Evolutionary conservation across 2,888 invertebrate genomes (phyloP).

Genomic region (Eilema sororculum): DNA sequence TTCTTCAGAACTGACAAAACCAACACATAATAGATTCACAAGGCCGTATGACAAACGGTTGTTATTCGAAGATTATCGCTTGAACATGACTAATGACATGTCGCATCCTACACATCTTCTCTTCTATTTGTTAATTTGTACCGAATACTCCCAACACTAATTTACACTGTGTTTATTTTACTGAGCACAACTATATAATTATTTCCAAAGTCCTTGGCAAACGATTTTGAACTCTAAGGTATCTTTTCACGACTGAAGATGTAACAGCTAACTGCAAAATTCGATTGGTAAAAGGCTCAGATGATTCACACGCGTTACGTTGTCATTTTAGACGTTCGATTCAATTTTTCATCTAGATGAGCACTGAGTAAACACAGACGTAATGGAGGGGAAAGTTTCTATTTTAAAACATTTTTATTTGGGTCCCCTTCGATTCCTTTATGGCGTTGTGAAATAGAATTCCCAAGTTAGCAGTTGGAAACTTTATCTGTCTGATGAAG

Average conservation of each 20-base stretch:
- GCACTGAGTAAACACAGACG: slow-evolving; percentile 72
- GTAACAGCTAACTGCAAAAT: background rate
- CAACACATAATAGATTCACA: slow-evolving; percentile 55
- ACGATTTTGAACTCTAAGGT: slow-evolving; percentile 19
- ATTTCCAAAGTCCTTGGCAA: slow-evolving; percentile 19
- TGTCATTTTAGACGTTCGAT: slow-evolving; percentile 81
- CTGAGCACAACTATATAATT: slow-evolving; percentile 55
- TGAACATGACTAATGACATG: slow-evolving; percentile 83
- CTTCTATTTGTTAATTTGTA: slow-evolving; percentile 80
- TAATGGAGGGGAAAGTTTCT: slow-evolving; percentile 66
- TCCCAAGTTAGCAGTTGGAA: slow-evolving; percentile 62
- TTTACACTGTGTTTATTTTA: slow-evolving; percentile 82
- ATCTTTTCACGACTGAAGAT: background rate
- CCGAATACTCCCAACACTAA: slow-evolving; percentile 77
- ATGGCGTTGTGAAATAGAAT: slow-evolving; percentile 63
- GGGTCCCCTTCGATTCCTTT: slow-evolving; percentile 51
- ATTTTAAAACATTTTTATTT: slow-evolving; percentile 68
- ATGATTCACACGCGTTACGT: slow-evolving; percentile 72
- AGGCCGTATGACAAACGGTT: slow-evolving; percentile 74
- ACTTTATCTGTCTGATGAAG: slow-evolving; percentile 59
- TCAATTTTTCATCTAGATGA: slow-evolving; percentile 81
- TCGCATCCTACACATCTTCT: slow-evolving; percentile 66
- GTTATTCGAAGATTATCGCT: slow-evolving; percentile 81
- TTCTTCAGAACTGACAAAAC: slow-evolving; percentile 43
- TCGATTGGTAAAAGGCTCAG: slow-evolving; percentile 47